Conservation (phyloP, 2,113 vertebrate genomes). For the Lepus europaeus region DNA sequence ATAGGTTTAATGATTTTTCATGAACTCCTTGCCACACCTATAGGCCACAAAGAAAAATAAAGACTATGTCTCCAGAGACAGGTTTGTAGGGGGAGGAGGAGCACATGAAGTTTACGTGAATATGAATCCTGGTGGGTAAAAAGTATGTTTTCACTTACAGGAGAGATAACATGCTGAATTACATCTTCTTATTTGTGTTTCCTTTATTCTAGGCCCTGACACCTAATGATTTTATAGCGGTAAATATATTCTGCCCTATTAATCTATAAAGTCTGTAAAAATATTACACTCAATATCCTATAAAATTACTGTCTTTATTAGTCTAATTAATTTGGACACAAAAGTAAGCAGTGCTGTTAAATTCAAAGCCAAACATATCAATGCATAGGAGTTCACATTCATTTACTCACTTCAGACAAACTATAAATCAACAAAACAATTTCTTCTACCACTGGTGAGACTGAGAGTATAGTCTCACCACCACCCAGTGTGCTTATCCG, state of each 20-base stretch:
- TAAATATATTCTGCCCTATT: conserved; percentile 64
- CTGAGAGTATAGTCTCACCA: background rate
- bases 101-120: conserved; percentile 14
- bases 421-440: background rate
- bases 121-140: conserved; percentile 15
- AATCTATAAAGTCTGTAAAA: conserved; percentile 24
- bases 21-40: background rate
- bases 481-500: too few species aligned
- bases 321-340: background rate
- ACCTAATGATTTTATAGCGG: conserved; percentile 52
- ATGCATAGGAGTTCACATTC: background rate
- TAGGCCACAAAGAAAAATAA: background rate
- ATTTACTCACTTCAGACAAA: conserved; percentile 39
- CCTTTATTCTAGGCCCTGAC: conserved; percentile 70
- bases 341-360: conserved; percentile 20
- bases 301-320: background rate
- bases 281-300: background rate
- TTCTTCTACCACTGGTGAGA: background rate
- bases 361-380: conserved; percentile 31
- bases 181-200: conserved; percentile 33
- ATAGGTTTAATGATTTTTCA: conserved; percentile 12
- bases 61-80: background rate
- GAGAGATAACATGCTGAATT: conserved; percentile 58
- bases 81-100: background rate
- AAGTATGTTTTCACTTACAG: conserved; percentile 44